Base-by-base conservation (phyloP, 2,797 vertebrate genomes). In the Gambelia wislizenii region DNA sequence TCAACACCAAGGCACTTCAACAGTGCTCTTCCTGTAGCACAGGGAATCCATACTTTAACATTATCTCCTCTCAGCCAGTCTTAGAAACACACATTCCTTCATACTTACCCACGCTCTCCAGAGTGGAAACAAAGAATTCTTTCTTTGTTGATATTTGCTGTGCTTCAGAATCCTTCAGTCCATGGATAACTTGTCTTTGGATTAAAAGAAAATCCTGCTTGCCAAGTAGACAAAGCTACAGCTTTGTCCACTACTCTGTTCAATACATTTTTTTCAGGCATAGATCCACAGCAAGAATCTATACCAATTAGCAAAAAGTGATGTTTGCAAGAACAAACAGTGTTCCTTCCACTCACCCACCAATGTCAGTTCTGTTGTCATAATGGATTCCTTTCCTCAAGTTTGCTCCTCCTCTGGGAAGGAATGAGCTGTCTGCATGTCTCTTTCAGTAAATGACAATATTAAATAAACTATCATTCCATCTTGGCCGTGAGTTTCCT, bases 221-320 rank as follows among this genome's bases (percentile, higher is more conserved):
- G 90, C 9, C 5, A 61, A 2, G 69, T 85, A 64, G 33, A 64
- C n/a, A 82, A 59, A 33, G 44, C 89, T 64, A 91, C 69, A 85
- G 84, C 88, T 89, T 78, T 92, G 88, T 86, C 76, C 89, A 93
- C 87, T 69, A 91, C 90, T 92, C 86, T 90, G 36, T 87, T 83
- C n/a, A 87, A 1, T 87, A 86, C 83, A 90, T 87, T 90, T 91
- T 88, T 92, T 89, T 75, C 75, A 2, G 89, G 84, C 83, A 86
- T 92, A 94, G 86, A 87, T 82, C 92, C 30, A 61, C 39, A 85
- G 76, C 72, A 88, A 42, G 88, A 86, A 70, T 87, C 92, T 81
- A 90, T 93, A 87, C 79, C 83, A 92, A 76, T 88, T 95, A 89
- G 89, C 90, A 85, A 85, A 93, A 25, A 90, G 81, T 39, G 74